Evolutionary conservation across 2,888 invertebrate species (phyloP).

Genomic region (Scrobipalpa costella): DNA sequence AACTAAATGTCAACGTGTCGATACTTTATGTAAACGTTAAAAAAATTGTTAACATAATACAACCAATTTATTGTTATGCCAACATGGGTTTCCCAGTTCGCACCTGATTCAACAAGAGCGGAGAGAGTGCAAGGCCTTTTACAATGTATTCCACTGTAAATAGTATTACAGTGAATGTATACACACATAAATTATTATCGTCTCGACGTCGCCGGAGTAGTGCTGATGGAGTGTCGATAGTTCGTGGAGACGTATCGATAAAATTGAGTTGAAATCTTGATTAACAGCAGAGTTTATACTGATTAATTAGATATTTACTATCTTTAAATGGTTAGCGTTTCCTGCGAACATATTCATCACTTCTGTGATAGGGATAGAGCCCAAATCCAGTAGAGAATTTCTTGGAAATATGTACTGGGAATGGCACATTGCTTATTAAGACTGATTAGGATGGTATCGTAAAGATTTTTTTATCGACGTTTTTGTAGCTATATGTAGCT

Average conservation of each 20-base stretch:
- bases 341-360: too few relatives aligned
- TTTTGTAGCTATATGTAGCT: background rate
- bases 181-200: background rate
- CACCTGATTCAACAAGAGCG: slow-evolving; percentile 1
- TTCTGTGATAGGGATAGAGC: too few relatives aligned
- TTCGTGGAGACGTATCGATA: too few relatives aligned
- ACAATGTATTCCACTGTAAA: slow-evolving; percentile 8
- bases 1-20: background rate
- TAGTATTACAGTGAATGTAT: slow-evolving; percentile 5
- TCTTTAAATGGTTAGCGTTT: too few relatives aligned
- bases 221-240: background rate
- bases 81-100: slow-evolving; percentile 7
- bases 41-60: background rate
- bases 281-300: too few relatives aligned
- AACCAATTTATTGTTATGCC: background rate
- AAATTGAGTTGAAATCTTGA: too few relatives aligned
- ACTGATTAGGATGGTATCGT: too few relatives aligned
- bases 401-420: too few relatives aligned
- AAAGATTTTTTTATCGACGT: background rate
- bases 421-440: too few relatives aligned
- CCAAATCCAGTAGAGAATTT: too few relatives aligned
- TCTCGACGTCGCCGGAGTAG: slow-evolving; percentile 10
- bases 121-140: slow-evolving; percentile 3
- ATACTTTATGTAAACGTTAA: background rate
- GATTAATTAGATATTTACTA: too few relatives aligned